These are phyloP conservation scores for Sweltsa coloradensis DNA, from an alignment of 1,140 invertebrate species.

Conservation along the genomic window DNA sequence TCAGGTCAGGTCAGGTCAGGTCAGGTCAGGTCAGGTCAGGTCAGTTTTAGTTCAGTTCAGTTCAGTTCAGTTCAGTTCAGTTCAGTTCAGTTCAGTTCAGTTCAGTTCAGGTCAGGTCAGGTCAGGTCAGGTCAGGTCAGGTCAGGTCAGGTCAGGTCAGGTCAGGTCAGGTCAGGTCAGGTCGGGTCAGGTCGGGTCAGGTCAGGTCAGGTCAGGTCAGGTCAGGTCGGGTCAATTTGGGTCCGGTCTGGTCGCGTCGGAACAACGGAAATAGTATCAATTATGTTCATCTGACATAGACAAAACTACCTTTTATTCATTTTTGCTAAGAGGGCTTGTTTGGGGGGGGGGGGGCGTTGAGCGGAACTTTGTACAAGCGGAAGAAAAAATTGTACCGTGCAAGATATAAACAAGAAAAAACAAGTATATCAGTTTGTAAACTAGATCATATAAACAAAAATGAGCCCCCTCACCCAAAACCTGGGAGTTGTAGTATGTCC, in stretches of 20 bases:
- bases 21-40: constrained; percentile 17
- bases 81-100: constrained; percentile 15
- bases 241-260: constrained; percentile 15
- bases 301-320: too few relatives aligned
- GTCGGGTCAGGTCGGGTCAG: constrained; percentile 15
- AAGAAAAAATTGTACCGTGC: too few relatives aligned
- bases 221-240: constrained; percentile 20
- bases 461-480: too few relatives aligned
- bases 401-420: too few relatives aligned
- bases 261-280: too few relatives aligned
- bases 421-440: too few relatives aligned
- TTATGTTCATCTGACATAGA: constrained; percentile 28
- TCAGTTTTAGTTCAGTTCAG: constrained; percentile 16
- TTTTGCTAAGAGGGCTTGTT: too few relatives aligned
- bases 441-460: too few relatives aligned
- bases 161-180: constrained; percentile 15
- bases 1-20: constrained; percentile 17
- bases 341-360: too few relatives aligned
- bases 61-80: constrained; percentile 15
- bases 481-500: too few relatives aligned
- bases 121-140: constrained; percentile 16
- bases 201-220: constrained; percentile 17
- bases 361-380: too few relatives aligned
- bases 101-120: constrained; percentile 15
- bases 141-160: constrained; percentile 16